phyloP scores from a whole-genome alignment of 2,113 vertebrate genomes.

The Dipodomys ordii region DNA sequence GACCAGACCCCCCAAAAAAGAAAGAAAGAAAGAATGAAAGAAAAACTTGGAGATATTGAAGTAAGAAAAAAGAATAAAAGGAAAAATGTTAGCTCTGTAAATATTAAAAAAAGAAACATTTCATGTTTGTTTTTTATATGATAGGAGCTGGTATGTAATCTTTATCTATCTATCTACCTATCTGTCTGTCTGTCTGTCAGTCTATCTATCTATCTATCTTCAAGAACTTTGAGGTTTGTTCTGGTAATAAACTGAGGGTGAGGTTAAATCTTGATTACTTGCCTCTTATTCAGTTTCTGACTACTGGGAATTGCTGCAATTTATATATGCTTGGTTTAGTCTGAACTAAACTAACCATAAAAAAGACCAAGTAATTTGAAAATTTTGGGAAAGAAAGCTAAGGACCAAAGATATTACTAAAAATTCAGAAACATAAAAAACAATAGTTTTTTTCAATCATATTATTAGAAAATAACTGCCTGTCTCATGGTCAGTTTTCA shows the following conservation, averaged over 20 bases:
- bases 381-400: neutral
- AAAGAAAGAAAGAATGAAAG: too few species aligned
- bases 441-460: neutral
- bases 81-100: too few species aligned
- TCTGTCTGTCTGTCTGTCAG: too few species aligned
- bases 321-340: neutral
- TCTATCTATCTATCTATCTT: neutral
- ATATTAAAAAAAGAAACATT: too few species aligned
- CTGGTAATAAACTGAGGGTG: neutral
- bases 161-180: too few species aligned
- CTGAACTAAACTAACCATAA: neutral
- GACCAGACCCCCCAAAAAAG: too few species aligned
- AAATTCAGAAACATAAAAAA: neutral
- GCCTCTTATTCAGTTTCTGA: neutral
- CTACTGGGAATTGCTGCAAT: neutral
- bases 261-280: neutral
- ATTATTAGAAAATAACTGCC: neutral
- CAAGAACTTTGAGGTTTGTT: neutral
- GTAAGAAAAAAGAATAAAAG: too few species aligned
- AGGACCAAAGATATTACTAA: neutral
- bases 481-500: neutral
- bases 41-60: too few species aligned
- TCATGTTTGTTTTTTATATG: too few species aligned
- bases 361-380: neutral
- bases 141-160: too few species aligned